Percentiles rank a stretch among this genome's conserved stretches.
These are phyloP conservation scores for Orgyia antiqua DNA, from an alignment of 2,888 invertebrate genomes.

Conservation along the genomic window DNA sequence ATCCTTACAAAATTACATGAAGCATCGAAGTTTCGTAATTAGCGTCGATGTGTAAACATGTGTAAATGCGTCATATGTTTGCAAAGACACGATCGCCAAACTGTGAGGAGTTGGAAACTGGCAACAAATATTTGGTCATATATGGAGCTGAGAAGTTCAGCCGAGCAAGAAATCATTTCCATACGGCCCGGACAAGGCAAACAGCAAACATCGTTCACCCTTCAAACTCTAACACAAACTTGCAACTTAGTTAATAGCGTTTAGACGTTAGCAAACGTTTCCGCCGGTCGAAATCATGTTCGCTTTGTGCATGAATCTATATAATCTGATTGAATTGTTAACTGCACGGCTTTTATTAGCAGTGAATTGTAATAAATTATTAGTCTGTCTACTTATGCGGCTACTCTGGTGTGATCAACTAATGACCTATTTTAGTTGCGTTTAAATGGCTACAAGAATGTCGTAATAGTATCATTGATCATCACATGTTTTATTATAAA, in stretches of 20 bases:
- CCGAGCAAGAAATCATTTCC: slow-evolving; percentile 72
- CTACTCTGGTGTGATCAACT: background rate
- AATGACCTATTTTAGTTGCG: slow-evolving; percentile 1
- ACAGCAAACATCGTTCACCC: slow-evolving; percentile 49
- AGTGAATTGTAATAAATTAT: too few relatives aligned
- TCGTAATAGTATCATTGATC: slow-evolving; percentile 4
- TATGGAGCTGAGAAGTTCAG: slow-evolving; percentile 58
- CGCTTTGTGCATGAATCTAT: slow-evolving; percentile 39
- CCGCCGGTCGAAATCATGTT: slow-evolving; percentile 36
- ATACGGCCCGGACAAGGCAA: slow-evolving; percentile 60
- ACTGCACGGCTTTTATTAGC: slow-evolving; percentile 9
- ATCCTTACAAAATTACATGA: slow-evolving; percentile 19
- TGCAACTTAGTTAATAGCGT: slow-evolving; percentile 70
- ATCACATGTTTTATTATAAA: slow-evolving; percentile 2
- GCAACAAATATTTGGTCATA: slow-evolving; percentile 66
- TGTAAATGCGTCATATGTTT: slow-evolving; percentile 46
- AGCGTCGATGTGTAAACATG: slow-evolving; percentile 38
- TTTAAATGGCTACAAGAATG: slow-evolving; percentile 1
- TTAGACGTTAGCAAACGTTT: slow-evolving; percentile 55
- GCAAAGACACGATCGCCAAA: slow-evolving; percentile 56
- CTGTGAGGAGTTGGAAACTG: slow-evolving; percentile 50
- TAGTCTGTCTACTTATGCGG: background rate
- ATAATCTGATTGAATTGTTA: slow-evolving; percentile 17
- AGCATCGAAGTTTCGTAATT: slow-evolving; percentile 39
- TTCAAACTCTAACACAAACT: slow-evolving; percentile 69